phyloP scores from a whole-genome alignment of 1,140 invertebrate species.

The Sitophilus oryzae region DNA sequence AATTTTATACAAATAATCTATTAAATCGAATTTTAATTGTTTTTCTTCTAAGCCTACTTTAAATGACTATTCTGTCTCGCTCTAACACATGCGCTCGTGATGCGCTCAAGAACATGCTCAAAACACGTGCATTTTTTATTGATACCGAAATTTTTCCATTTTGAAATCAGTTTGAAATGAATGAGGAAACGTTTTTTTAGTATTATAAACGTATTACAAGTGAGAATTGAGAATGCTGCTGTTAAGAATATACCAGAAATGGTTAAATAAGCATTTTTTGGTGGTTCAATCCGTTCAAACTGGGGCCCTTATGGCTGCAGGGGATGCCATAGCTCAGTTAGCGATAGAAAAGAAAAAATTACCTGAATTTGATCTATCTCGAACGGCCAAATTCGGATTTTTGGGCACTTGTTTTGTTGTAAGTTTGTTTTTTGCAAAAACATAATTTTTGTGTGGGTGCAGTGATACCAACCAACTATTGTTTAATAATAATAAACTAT shows the following conservation, averaged over 20 bases:
- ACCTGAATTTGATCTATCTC: constrained; percentile 38
- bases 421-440: no score
- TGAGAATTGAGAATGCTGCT: constrained; percentile 6
- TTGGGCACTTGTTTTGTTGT: constrained; percentile 49
- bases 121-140: background rate
- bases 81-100: background rate
- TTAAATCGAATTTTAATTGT: no score
- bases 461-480: background rate
- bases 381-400: constrained; percentile 47
- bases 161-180: no score
- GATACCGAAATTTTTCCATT: background rate
- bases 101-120: background rate
- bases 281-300: constrained; percentile 49
- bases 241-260: constrained; percentile 39
- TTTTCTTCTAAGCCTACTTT: no score
- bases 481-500: constrained; percentile 8
- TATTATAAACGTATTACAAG: background rate
- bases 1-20: no score
- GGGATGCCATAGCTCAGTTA: constrained; percentile 49
- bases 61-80: background rate
- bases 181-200: no score
- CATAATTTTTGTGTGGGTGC: no score
- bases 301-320: constrained; percentile 47
- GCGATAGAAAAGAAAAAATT: constrained; percentile 45
- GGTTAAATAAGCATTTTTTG: constrained; percentile 42